Percentiles rank a stretch among this genome's conserved stretches.
phyloP scores from a whole-genome alignment of 2,113 vertebrate genomes.

The Cavia aperea region DNA sequence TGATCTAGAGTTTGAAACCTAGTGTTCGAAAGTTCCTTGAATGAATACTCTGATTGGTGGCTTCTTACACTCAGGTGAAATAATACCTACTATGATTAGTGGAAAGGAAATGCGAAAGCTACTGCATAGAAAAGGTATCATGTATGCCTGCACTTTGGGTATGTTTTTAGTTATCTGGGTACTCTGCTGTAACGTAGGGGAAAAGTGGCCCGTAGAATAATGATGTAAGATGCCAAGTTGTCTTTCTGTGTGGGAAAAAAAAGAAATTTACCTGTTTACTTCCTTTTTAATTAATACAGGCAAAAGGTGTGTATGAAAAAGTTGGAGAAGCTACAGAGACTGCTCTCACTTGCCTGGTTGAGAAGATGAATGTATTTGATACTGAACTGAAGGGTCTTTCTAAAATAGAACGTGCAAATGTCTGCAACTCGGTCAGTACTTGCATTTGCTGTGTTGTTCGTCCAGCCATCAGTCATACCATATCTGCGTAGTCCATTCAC shows the following conservation, averaged over 20 bases:
- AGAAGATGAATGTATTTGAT: conserved; percentile 98
- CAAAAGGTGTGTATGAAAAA: conserved; percentile 84
- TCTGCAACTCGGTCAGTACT: conserved; percentile 82
- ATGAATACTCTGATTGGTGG: background rate
- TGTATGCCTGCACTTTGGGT: background rate
- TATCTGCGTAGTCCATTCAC: background rate
- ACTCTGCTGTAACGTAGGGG: background rate
- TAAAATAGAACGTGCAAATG: conserved; percentile 81
- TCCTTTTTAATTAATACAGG: conserved; percentile 54
- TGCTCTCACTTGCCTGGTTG: conserved; percentile 93
- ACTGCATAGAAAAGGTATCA: background rate
- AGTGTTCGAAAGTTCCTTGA: background rate
- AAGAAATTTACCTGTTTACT: background rate
- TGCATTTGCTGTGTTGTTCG: background rate
- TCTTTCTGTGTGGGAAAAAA: background rate
- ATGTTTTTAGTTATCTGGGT: background rate
- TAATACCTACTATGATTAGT: background rate
- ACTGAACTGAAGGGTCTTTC: conserved; percentile 85
- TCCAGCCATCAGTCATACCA: accelerated
- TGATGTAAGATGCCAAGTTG: background rate
- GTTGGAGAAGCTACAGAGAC: conserved; percentile 98
- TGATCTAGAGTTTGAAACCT: conserved; percentile 1
- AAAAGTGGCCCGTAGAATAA: background rate
- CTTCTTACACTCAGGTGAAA: background rate
- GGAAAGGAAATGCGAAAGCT: background rate